A percentile compares a stretch with the other conserved stretches of the same genome.
Conservation (phyloP, 2,888 invertebrate species). For the Exephanes ischioxanthus region DNA sequence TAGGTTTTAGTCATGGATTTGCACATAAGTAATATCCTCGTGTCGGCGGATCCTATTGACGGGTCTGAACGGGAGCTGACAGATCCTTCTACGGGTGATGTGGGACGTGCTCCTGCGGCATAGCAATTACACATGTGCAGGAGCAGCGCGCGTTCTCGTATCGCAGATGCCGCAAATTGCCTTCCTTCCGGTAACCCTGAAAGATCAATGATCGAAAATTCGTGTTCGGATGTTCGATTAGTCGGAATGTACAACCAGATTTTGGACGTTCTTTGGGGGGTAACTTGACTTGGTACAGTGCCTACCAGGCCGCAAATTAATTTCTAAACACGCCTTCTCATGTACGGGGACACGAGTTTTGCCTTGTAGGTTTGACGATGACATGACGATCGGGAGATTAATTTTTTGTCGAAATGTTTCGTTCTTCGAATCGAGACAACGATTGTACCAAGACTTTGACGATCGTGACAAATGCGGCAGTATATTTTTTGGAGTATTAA, state of each 20-base stretch:
- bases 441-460: not conserved
- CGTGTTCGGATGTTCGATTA: not conserved
- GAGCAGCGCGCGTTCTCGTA: not conserved
- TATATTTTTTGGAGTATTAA: not conserved
- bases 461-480: no score
- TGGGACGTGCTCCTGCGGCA: conserved; percentile 5
- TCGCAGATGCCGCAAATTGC: conserved; percentile 40
- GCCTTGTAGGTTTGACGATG: no score
- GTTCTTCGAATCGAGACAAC: not conserved
- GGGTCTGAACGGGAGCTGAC: conserved; percentile 74
- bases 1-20: conserved; percentile 77
- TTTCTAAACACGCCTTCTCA: not conserved
- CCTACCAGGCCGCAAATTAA: not conserved
- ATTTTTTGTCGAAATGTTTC: not conserved
- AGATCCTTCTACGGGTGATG: conserved; percentile 12
- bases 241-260: not conserved
- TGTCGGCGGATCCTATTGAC: conserved; percentile 81
- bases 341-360: not conserved
- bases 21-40: conserved; percentile 82
- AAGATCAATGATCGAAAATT: not conserved
- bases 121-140: conserved; percentile 18
- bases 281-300: not conserved
- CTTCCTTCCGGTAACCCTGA: not conserved
- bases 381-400: no score
- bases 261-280: not conserved